Evolutionary conservation across 2,113 vertebrate species (phyloP), one percentile per base, ranked within the genome.

Genomic region (Archilochus colubris): DNA sequence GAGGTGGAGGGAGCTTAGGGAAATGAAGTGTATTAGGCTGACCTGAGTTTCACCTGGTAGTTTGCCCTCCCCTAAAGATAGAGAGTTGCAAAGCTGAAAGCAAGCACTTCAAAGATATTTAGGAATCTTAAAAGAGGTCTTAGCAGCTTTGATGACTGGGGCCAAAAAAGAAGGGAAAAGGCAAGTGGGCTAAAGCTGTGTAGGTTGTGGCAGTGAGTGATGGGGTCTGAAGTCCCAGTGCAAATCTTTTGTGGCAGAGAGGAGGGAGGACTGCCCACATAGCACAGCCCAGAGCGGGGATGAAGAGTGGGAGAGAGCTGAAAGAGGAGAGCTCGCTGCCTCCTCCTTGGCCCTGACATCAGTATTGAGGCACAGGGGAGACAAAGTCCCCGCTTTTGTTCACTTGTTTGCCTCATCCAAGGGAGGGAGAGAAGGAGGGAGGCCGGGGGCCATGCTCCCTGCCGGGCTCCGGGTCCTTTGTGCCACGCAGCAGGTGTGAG

Each of bases 251-350:
- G 24, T 44, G 58, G 62, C 51, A 44, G 28, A 31, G 54, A 22
- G 64, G 23, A 67, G 23, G 20, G 53, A 85, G n/a, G 46, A 4
- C 16, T 44, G 66, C 15, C 28, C 30, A 17, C 3, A 2, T 2
- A 25, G n/a, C 43, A 8, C 0, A 2, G 36, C 24, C 50, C 28
- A 0, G 15, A 58, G 53, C 1, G 4, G 16, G n/a, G 27, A 21
- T 1, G 0, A 68, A 31, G 31, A 18, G 43, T 0, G 2, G 27
- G 53, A 40, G 30, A n/a, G 50, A 18, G 17, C 72, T 16, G 67
- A 33, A 50, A 31, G 28, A 20, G 25, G 21, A 46, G 58, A 63
- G 54, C 43, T 77, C 1, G 0, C 46, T 50, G 46, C 54, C 46
- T 75, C n/a, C 70, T 59, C 9, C 67, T 77, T 20, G 67, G 75